Evolutionary conservation across 1,140 invertebrate genomes (phyloP), one percentile per base, ranked within the genome.

Genomic region (Zophobas atratus): DNA sequence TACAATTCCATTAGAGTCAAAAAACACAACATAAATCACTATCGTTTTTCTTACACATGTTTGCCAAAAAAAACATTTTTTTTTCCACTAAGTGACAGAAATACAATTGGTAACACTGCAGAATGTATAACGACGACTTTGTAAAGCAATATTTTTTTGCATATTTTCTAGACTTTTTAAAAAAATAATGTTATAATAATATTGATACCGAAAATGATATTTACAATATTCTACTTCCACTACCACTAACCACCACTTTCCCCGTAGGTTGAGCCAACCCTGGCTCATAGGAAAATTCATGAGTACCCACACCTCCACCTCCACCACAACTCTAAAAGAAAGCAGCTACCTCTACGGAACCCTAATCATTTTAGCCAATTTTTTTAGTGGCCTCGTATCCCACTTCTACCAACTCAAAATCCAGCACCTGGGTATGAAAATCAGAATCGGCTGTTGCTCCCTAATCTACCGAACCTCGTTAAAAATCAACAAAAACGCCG

Each of bases 381-480:
- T 55, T n/a, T 55, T 55, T 34, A 55, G 32, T 4, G 32, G 34
- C 5, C 33, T 55, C 6, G 53, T 55, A 34, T 5, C 5, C 1
- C 53, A 55, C 6, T 55, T 55, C 20, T 55, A 55, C 32, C 53
- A 55, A 5, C 53, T 55, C 32, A 55, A 2, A 34, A 32, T n/a
- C 32, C 87, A 92, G 70, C 93, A 94, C 82, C 88, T 93, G 80
- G 95, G 95, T 43, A 94, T 96, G 93, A 93, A 95, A 86, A 91
- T 95, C 77, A 89, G 94, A 76, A 89, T 97, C 43, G 93, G 94
- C 0, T 93, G 92, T 84, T 94, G 92, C 82, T 93, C 94, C 0
- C 88, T 97, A 48, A 92, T 97, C 77, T 97, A 96, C 86, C 90
- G 94, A 84, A 97, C 96, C 89, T 92, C 92, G 32, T 85, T 95